Conservation (phyloP, 2,113 vertebrate genomes). For the Macaca mulatta region DNA sequence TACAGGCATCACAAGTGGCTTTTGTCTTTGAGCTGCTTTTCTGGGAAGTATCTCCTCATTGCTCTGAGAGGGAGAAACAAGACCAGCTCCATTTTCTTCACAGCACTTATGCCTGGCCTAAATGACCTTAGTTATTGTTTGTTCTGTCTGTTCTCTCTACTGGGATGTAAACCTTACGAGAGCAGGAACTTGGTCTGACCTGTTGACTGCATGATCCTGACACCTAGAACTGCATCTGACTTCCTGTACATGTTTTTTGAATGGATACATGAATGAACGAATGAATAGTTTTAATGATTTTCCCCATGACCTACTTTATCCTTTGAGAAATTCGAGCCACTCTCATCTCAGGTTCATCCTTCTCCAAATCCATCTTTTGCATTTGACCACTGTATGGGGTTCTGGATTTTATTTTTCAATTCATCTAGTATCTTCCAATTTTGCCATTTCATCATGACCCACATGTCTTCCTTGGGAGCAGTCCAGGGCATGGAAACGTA, state of each 20-base stretch:
- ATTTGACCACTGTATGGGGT: background rate
- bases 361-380: background rate
- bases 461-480: constrained; percentile 49
- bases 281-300: background rate
- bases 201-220: background rate
- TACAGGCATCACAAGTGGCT: background rate
- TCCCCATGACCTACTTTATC: background rate
- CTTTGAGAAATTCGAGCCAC: background rate
- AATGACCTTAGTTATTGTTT: background rate
- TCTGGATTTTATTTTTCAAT: constrained; percentile 45
- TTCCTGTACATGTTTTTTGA: background rate
- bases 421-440: constrained; percentile 35
- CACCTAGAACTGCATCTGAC: background rate
- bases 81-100: fast-evolving
- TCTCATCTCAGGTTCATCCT: background rate
- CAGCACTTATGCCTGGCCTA: fast-evolving
- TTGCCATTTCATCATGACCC: constrained; percentile 45
- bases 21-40: background rate
- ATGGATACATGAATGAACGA: background rate
- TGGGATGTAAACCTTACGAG: background rate
- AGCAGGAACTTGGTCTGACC: background rate
- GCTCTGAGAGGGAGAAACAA: background rate
- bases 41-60: background rate
- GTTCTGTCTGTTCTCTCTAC: background rate
- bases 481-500: constrained; percentile 48